Evolutionary conservation across 2,888 invertebrate species (phyloP).

Genomic region (Ashinkailepas kermadecensis): DNA sequence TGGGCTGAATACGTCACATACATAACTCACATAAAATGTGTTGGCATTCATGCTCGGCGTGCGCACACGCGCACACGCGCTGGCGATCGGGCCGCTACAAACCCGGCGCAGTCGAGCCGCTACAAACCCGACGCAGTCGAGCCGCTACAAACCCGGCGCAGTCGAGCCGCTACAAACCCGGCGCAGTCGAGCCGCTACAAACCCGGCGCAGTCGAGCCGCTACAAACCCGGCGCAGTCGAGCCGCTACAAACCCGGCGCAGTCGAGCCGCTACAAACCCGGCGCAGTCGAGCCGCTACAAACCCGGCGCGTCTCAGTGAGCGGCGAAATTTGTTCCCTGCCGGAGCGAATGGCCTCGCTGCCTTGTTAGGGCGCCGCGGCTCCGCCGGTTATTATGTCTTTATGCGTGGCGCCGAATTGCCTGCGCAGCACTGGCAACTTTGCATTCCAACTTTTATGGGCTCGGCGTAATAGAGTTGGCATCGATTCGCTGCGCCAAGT

Average conservation of each 20-base stretch:
- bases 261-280: not conserved
- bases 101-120: no score
- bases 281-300: not conserved
- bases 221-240: no score
- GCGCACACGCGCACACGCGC: no score
- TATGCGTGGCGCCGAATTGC: conserved; percentile 1
- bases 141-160: no score
- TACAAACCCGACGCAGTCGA: no score
- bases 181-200: no score
- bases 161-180: no score
- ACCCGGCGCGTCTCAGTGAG: not conserved
- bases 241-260: no score
- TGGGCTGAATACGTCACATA: not conserved
- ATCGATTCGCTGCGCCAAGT: not conserved
- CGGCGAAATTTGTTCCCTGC: not conserved
- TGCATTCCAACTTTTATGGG: not conserved
- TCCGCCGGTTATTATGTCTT: conserved; percentile 1
- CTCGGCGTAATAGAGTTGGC: not conserved
- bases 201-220: no score
- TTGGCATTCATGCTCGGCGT: not conserved
- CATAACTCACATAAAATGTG: not conserved
- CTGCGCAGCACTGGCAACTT: not conserved
- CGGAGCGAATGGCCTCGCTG: not conserved
- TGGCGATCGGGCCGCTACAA: no score
- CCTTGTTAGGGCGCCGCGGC: not conserved